These are phyloP conservation scores for Atta cephalotes DNA, from an alignment of 1,140 invertebrate species.

Conservation along the genomic window DNA sequence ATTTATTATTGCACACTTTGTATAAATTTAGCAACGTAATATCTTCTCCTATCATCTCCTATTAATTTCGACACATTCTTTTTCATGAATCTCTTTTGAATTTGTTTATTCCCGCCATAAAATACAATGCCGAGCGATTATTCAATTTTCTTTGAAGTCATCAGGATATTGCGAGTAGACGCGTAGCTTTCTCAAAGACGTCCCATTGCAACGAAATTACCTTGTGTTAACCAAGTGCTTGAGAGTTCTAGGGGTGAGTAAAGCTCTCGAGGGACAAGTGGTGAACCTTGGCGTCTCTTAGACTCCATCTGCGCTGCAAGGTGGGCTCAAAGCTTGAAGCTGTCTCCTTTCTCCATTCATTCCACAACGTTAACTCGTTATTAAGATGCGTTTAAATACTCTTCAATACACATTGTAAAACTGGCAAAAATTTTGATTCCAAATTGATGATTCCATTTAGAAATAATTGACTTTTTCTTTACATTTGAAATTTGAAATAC, in stretches of 20 bases:
- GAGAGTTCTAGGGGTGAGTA: constrained; percentile 72
- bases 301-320: constrained; percentile 62
- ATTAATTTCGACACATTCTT: neutral
- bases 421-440: neutral
- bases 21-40: neutral
- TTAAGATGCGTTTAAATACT: constrained; percentile 14
- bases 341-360: constrained; percentile 16
- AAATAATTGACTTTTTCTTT: neutral
- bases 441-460: neutral
- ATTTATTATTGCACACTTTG: neutral
- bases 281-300: constrained; percentile 76
- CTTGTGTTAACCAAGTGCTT: constrained; percentile 71
- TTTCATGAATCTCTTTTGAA: neutral
- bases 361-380: constrained; percentile 33
- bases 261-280: constrained; percentile 78
- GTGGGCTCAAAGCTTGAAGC: constrained; percentile 68
- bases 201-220: constrained; percentile 66
- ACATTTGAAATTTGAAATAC: neutral
- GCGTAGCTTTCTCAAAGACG: constrained; percentile 38
- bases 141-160: constrained; percentile 54
- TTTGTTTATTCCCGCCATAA: constrained; percentile 5
- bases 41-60: too few relatives aligned
- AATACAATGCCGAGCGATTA: constrained; percentile 1
- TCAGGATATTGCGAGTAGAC: constrained; percentile 42
- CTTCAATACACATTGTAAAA: neutral